Percentiles rank a stretch among this genome's conserved stretches.
phyloP scores from a whole-genome alignment of 2,113 vertebrate species.

The Varanus komodoensis region DNA sequence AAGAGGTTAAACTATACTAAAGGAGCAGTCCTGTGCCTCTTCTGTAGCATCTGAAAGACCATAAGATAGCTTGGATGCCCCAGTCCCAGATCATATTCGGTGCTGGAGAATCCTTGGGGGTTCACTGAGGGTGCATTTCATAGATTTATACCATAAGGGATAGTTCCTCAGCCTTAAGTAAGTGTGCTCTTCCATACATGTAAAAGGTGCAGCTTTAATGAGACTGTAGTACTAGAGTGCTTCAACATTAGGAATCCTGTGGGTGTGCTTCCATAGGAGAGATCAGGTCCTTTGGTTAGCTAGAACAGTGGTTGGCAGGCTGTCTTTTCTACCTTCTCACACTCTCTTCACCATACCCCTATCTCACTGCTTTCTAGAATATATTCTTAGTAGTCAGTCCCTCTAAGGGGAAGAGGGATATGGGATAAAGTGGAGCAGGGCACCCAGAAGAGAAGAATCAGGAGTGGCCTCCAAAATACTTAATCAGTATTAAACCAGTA shows the following conservation, averaged over 20 bases:
- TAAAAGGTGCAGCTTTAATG: not conserved
- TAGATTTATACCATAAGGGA: not conserved
- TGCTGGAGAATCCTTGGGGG: too few relatives aligned
- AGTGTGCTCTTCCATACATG: not conserved
- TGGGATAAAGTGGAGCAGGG: too few relatives aligned
- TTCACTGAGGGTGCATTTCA: too few relatives aligned
- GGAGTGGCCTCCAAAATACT: not conserved
- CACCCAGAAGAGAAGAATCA: not conserved
- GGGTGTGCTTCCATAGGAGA: not conserved
- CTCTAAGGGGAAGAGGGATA: not conserved
- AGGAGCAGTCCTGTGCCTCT: not conserved
- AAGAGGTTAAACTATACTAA: not conserved
- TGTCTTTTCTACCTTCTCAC: not conserved
- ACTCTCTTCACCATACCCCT: not conserved
- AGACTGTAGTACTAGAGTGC: not conserved
- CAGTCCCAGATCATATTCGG: too few relatives aligned
- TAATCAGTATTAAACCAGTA: not conserved
- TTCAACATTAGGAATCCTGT: not conserved
- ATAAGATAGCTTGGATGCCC: too few relatives aligned
- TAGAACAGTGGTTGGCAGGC: not conserved
- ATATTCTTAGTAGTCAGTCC: not conserved
- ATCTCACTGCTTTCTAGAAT: not conserved
- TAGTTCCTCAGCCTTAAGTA: not conserved
- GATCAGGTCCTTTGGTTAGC: not conserved
- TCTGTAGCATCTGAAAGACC: too few relatives aligned